Evolutionary conservation across 23 tunicate species (phyloP).

Genomic region (Halocynthia roretzi): DNA sequence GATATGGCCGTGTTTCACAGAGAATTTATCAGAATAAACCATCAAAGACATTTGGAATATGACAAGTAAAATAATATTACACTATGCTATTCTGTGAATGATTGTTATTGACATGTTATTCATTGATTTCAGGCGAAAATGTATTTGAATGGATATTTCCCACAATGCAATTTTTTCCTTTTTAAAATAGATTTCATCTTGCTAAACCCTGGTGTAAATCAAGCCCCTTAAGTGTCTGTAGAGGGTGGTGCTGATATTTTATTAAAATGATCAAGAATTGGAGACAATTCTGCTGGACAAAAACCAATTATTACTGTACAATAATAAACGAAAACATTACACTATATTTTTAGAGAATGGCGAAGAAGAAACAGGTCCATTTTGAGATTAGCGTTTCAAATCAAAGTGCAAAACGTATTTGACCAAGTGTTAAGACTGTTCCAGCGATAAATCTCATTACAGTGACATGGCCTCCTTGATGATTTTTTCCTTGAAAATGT

Average conservation of each 20-base stretch:
- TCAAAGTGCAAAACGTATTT: background rate
- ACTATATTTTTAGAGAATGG: conserved; percentile 30
- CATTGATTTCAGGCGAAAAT: too few species aligned
- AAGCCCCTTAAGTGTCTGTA: too few species aligned
- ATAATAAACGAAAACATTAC: background rate
- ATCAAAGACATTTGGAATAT: background rate
- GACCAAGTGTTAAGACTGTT: background rate
- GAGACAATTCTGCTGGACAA: too few species aligned
- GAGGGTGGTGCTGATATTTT: too few species aligned
- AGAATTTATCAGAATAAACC: conserved; percentile 17
- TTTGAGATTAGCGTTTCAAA: conserved; percentile 5
- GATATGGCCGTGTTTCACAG: conserved; percentile 36
- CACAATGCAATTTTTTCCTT: too few species aligned
- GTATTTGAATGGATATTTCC: too few species aligned
- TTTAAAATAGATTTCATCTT: too few species aligned
- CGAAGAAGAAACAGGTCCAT: conserved; percentile 17
- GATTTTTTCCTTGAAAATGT: background rate
- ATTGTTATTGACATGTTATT: too few species aligned
- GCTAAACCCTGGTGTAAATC: too few species aligned
- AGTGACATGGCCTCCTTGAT: background rate
- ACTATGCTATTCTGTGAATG: too few species aligned
- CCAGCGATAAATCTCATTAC: background rate
- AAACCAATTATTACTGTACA: background rate
- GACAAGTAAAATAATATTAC: conserved; percentile 23
- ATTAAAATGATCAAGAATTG: too few species aligned